Percentiles rank a stretch among this genome's conserved stretches.
phyloP scores from a whole-genome alignment of 2,888 invertebrate genomes.

The Tetragonula carbonaria region DNA sequence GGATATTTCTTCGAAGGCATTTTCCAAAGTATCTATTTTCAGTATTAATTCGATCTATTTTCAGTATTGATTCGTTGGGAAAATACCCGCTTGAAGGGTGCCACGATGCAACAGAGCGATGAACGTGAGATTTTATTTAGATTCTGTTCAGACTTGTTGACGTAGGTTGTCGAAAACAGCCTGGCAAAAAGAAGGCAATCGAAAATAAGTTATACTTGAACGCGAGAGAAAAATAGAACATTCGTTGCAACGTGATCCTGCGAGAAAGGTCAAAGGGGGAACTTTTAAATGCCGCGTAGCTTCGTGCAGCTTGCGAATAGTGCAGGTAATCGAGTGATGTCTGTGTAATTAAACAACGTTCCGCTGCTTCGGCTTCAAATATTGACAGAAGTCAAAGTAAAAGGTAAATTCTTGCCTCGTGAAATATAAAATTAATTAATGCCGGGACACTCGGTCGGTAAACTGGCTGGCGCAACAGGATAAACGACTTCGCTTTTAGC shows the following conservation, averaged over 20 bases:
- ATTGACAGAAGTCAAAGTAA: neutral
- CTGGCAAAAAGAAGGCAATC: neutral
- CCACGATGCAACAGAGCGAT: neutral
- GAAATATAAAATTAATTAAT: neutral
- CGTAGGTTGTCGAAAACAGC: neutral
- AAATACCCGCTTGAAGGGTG: neutral
- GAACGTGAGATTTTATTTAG: neutral
- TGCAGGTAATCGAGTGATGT: neutral
- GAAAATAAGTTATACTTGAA: neutral
- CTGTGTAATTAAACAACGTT: neutral
- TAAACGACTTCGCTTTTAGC: neutral
- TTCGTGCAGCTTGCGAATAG: neutral
- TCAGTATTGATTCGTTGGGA: slow-evolving; percentile 19
- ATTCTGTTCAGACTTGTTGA: neutral
- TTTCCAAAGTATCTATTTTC: slow-evolving; percentile 6
- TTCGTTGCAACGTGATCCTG: neutral
- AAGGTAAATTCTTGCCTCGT: neutral
- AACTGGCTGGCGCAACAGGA: neutral
- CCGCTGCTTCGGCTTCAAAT: neutral
- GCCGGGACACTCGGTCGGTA: neutral
- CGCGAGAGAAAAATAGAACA: neutral
- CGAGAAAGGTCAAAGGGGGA: neutral
- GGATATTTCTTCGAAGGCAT: neutral
- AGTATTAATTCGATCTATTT: slow-evolving; percentile 39
- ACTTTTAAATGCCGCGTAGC: neutral